A percentile compares a stretch with the other conserved stretches of the same genome.
Conservation (phyloP, 2,113 vertebrate species). For the Hydrochoerus hydrochaeris region DNA sequence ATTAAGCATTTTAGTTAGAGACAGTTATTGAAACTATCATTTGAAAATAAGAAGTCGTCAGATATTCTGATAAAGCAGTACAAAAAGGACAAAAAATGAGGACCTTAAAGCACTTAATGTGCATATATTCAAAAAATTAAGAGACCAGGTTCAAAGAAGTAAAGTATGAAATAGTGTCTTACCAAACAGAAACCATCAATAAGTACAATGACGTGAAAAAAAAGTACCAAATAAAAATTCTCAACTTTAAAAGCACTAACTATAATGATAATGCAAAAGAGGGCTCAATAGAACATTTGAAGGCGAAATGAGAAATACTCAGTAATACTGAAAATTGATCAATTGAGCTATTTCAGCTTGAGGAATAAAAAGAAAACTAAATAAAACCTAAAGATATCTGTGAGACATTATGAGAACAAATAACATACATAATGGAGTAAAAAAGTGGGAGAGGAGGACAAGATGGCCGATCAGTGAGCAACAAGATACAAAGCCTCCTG, state of each 20-base stretch:
- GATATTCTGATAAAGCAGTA: neutral
- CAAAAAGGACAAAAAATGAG: neutral
- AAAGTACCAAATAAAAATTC: neutral
- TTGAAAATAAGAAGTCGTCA: neutral
- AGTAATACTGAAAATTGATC: neutral
- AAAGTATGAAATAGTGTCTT: neutral
- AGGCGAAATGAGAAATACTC: neutral
- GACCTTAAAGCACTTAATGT: neutral
- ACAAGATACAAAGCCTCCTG: too few species aligned
- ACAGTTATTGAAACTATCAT: neutral
- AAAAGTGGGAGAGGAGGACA: too few species aligned
- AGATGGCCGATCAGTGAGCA: too few species aligned
- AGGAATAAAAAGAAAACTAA: neutral
- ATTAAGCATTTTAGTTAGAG: neutral
- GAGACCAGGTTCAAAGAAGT: neutral
- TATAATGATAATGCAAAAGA: neutral
- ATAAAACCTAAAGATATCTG: neutral
- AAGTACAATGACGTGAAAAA: neutral
- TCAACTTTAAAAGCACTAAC: neutral
- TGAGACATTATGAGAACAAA: neutral
- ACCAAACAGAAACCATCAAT: neutral
- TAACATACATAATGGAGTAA: neutral
- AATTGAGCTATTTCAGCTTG: neutral
- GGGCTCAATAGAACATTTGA: neutral
- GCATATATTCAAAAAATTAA: neutral